These are phyloP conservation scores for Chionoecetes opilio DNA, from an alignment of 1,140 invertebrate species.

Conservation along the genomic window DNA sequence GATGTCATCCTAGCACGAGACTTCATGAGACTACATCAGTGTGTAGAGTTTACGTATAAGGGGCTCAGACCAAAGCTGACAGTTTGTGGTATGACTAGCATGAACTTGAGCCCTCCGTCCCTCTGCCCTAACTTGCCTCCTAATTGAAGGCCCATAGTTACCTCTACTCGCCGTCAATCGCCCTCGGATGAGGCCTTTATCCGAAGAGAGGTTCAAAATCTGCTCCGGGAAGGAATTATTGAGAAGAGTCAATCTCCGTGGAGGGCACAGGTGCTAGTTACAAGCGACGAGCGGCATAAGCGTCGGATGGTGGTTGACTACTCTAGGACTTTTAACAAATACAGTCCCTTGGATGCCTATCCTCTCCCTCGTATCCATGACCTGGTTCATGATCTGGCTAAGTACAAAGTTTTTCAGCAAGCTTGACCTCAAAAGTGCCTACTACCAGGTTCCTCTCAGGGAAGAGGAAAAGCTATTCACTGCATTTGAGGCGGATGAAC, in stretches of 20 bases:
- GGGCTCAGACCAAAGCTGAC: not conserved
- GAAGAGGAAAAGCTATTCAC: slow-evolving; percentile 76
- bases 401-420: slow-evolving; percentile 54
- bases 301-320: slow-evolving; percentile 73
- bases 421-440: slow-evolving; percentile 76
- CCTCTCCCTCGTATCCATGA: slow-evolving; percentile 60
- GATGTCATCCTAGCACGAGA: not conserved
- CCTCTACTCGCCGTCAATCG: not conserved
- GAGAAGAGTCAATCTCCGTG: slow-evolving; percentile 20
- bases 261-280: slow-evolving; percentile 56
- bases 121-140: not conserved
- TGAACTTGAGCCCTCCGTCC: not conserved
- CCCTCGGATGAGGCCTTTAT: not conserved
- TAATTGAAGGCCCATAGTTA: not conserved
- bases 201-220: not conserved
- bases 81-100: not conserved
- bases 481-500: not conserved
- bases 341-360: slow-evolving; percentile 65
- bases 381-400: not conserved
- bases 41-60: not conserved
- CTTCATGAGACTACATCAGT: not conserved
- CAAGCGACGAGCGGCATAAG: slow-evolving; percentile 67
- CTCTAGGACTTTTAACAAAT: slow-evolving; percentile 74
- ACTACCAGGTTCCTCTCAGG: slow-evolving; percentile 81
- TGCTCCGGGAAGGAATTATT: not conserved